phyloP scores from a whole-genome alignment of 2,113 vertebrate species.

The Speoplatyrhinus poulsoni region DNA sequence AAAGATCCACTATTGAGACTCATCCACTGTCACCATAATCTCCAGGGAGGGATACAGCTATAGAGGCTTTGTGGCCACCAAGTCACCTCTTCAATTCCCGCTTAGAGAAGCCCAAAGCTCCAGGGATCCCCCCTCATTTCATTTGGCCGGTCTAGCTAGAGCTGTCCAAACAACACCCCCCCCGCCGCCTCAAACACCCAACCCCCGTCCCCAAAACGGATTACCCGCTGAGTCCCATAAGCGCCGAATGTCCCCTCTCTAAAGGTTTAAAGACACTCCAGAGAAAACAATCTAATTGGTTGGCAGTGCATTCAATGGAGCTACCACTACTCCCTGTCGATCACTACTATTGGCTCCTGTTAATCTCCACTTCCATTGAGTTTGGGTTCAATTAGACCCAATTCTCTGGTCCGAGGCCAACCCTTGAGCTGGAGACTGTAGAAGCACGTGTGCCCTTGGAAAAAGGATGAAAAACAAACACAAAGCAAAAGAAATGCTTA shows the following conservation, averaged over 20 bases:
- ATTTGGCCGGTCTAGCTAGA: conserved; percentile 44
- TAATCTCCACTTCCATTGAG: conserved; percentile 28
- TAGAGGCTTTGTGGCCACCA: conserved; percentile 47
- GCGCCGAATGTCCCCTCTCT: conserved; percentile 51
- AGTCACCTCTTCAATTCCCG: conserved; percentile 56
- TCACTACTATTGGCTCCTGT: conserved; percentile 24
- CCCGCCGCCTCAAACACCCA: no score
- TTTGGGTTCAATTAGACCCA: conserved; percentile 13
- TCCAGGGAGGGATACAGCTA: conserved; percentile 32
- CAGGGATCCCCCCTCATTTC: conserved; percentile 38
- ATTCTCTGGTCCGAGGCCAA: not conserved
- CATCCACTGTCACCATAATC: conserved; percentile 47
- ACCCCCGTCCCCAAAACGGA: conserved; percentile 20
- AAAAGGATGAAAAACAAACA: not conserved
- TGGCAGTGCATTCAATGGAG: conserved; percentile 31
- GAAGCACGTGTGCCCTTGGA: not conserved
- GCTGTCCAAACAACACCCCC: conserved; percentile 37
- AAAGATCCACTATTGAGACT: conserved; percentile 42
- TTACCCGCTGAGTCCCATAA: conserved; percentile 53
- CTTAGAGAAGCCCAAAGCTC: conserved; percentile 52
- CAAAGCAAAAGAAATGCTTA: not conserved
- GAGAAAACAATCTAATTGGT: conserved; percentile 38
- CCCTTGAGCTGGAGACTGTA: not conserved
- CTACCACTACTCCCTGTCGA: not conserved
- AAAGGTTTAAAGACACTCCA: conserved; percentile 48